Evolutionary conservation across 2,888 invertebrate genomes (phyloP), one percentile per base, ranked within the genome.

Genomic region (Vanessa cardui): DNA sequence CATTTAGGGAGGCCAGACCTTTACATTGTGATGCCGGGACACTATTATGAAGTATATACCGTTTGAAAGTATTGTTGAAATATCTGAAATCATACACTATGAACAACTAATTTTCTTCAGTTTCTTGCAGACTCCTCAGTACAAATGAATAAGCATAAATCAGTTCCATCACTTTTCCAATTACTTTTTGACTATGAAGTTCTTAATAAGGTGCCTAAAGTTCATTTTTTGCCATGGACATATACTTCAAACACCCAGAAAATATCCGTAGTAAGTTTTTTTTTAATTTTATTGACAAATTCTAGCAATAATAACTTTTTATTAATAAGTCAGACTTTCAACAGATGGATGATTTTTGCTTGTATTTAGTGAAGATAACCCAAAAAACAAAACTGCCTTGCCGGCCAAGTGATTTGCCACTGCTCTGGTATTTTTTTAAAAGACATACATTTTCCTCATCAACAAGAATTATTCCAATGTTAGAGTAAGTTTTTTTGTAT

Each of bases 361-460:
- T 96, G 69, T 95, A 95, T 80, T 84, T 97, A 49, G 94, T 96
- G 0, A 94, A 94, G 78, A 93, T 96, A 45, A 94, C 94, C 58
- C 94, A 95, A 18, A 95, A 95, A 71, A 85, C 87, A 58, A 86
- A 94, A 70, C 80, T 96, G 47, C 90, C 94, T 0, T 94, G 94
- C 65, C 81, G 89, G 1, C 83, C 93, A 0, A 92, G 94, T 44
- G 92, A 96, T 77, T 80, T 96, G 49, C 90, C 94, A 49, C 87
- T 94, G 0, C 90, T 96, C 46, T 96, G 94, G 94, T 95, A 94
- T 83, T 97, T 97, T 80, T 88, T 96, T 15, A 94, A 93, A 74
- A 94, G 95, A 64, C 94, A 95, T 76, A 94, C 94, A 82, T 87
- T 93, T 58, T 93, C 94, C 45, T 94, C 95, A 64, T 89, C 87